Conservation (phyloP, 2,888 invertebrate genomes). For the Notocelia uddmanniana region DNA sequence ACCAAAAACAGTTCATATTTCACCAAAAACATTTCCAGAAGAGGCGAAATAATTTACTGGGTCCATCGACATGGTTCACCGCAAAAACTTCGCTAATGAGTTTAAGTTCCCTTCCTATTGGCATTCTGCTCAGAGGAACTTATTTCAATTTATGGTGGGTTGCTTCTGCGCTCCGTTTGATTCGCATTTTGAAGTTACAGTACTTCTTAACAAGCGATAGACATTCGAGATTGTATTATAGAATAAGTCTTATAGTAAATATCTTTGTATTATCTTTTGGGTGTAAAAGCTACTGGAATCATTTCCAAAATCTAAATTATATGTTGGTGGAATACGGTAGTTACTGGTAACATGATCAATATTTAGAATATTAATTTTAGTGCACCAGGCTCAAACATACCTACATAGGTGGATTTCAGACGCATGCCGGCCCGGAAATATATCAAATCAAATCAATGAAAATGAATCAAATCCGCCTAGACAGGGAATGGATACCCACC, state of each 20-base stretch:
- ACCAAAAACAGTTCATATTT: constrained; percentile 22
- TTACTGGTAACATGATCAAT: too few relatives aligned
- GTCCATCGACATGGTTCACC: constrained; percentile 47
- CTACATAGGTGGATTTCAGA: too few relatives aligned
- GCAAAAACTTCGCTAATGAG: constrained; percentile 54
- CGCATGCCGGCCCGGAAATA: too few relatives aligned
- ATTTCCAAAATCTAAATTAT: too few relatives aligned
- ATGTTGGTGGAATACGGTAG: too few relatives aligned
- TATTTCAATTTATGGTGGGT: constrained; percentile 57
- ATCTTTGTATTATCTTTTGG: too few relatives aligned
- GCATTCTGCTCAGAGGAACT: constrained; percentile 39
- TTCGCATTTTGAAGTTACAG: constrained; percentile 30
- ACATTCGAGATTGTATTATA: background rate
- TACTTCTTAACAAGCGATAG: constrained; percentile 21
- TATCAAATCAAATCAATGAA: too few relatives aligned
- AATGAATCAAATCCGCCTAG: too few relatives aligned
- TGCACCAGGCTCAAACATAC: too few relatives aligned
- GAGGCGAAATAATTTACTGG: constrained; percentile 49
- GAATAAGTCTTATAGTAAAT: background rate
- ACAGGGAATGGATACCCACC: too few relatives aligned
- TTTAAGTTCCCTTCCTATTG: constrained; percentile 53
- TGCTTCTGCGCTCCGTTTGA: constrained; percentile 46
- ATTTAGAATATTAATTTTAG: too few relatives aligned
- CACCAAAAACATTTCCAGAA: constrained; percentile 29
- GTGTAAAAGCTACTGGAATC: too few relatives aligned